These are phyloP conservation scores for Anarsia innoxiella DNA, from an alignment of 2,888 invertebrate species.

Conservation along the genomic window DNA sequence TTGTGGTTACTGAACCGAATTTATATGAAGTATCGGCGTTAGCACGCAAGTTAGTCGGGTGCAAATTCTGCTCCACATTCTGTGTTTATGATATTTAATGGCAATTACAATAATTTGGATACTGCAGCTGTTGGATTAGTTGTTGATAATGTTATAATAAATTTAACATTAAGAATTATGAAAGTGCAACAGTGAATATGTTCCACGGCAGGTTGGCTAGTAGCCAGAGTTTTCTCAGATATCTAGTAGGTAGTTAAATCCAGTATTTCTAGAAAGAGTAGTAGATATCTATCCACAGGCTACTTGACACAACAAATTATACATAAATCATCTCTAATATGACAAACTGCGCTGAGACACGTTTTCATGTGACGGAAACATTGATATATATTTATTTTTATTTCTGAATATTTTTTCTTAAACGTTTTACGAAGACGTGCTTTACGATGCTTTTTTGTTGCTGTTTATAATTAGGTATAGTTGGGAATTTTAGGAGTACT, in stretches of 20 bases:
- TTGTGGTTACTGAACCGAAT: no score
- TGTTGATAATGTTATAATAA: not conserved
- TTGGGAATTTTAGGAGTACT: not conserved
- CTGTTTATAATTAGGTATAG: not conserved
- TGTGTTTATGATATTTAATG: no score
- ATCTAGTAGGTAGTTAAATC: not conserved
- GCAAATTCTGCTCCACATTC: no score
- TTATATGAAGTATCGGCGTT: no score
- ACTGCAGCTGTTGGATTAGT: no score
- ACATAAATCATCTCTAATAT: constrained; percentile 16
- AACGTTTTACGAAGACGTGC: no score
- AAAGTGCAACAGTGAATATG: not conserved
- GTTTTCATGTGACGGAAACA: constrained; percentile 2
- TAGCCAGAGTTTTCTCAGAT: not conserved
- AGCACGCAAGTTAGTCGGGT: no score
- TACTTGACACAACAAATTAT: not conserved
- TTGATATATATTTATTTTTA: not conserved
- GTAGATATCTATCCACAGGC: no score
- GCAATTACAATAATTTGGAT: no score
- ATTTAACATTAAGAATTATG: not conserved
- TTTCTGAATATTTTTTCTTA: not conserved
- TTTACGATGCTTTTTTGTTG: not conserved
- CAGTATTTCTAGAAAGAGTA: not conserved
- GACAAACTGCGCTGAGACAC: constrained; percentile 21
- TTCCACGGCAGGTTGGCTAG: not conserved